These are phyloP conservation scores for Sclerodermus sp. DNA, from an alignment of 2,888 invertebrate species.

Conservation along the genomic window DNA sequence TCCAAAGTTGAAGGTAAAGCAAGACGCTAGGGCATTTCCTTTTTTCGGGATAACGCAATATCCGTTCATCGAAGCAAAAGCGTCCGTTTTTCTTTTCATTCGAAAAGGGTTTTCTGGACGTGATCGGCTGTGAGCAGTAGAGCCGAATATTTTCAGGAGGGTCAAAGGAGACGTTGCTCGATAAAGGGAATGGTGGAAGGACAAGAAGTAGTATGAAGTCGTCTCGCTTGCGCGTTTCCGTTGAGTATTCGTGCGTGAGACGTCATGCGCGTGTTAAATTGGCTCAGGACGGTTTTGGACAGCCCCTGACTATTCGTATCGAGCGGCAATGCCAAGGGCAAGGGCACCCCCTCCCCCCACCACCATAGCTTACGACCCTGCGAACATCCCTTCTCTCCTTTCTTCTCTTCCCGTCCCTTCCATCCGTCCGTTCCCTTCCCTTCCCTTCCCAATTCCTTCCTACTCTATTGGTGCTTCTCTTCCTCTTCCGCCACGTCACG, in stretches of 20 bases:
- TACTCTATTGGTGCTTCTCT: constrained; percentile 24
- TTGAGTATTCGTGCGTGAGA: too few relatives aligned
- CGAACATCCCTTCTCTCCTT: constrained; percentile 26
- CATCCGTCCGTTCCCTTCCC: constrained; percentile 27
- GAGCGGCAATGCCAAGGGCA: constrained; percentile 59
- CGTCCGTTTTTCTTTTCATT: too few relatives aligned
- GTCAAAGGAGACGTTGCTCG: too few relatives aligned
- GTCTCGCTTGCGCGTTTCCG: too few relatives aligned
- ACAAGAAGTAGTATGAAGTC: not conserved
- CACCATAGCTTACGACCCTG: constrained; percentile 23
- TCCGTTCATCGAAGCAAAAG: too few relatives aligned
- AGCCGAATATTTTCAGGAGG: too few relatives aligned
- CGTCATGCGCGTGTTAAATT: constrained; percentile 38
- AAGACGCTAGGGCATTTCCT: too few relatives aligned
- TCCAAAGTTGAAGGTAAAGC: too few relatives aligned
- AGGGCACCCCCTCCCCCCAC: constrained; percentile 53
- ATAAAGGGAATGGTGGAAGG: too few relatives aligned
- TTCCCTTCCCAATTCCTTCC: constrained; percentile 18
- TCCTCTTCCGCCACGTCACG: constrained; percentile 34
- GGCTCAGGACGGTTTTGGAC: constrained; percentile 50
- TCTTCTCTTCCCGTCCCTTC: constrained; percentile 21
- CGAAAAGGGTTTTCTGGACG: too few relatives aligned
- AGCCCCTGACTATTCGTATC: constrained; percentile 54
- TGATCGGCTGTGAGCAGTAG: too few relatives aligned
- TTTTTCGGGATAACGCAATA: too few relatives aligned